Conservation (phyloP, 2,113 vertebrate species). For the Tragelaphus strepsiceros region DNA sequence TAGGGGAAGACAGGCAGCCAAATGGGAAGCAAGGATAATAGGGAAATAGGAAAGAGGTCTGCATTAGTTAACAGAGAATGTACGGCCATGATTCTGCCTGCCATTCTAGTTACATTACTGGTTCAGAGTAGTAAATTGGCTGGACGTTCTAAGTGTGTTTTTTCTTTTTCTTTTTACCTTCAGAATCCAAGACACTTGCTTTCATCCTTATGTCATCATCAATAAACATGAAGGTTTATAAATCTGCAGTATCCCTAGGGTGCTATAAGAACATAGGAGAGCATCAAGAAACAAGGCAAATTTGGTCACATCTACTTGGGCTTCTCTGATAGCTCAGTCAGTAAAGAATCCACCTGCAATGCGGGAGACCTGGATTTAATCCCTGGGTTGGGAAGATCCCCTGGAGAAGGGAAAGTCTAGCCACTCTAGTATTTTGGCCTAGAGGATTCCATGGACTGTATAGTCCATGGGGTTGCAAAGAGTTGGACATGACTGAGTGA, state of each 20-base stretch:
- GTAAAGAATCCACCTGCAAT: neutral
- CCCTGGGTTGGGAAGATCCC: neutral
- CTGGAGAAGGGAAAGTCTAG: neutral
- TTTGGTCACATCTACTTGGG: neutral
- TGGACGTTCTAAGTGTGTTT: neutral
- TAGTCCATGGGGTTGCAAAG: neutral
- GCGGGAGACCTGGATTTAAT: neutral
- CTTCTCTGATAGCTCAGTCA: neutral
- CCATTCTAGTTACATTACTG: neutral
- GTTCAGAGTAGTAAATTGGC: neutral
- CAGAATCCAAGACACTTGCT: neutral
- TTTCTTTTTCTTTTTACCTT: neutral
- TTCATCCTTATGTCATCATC: neutral
- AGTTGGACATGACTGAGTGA: neutral
- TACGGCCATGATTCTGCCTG: fast-evolving
- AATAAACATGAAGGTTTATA: neutral
- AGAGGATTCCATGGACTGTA: neutral
- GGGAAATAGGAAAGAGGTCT: neutral
- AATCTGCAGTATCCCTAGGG: neutral
- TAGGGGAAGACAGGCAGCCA: neutral
- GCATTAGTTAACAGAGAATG: neutral
- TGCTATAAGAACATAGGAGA: neutral
- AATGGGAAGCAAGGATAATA: neutral
- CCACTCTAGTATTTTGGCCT: neutral
- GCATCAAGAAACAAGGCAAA: neutral